phyloP scores from a whole-genome alignment of 2,113 vertebrate genomes.

The Chrysochloris asiatica region DNA sequence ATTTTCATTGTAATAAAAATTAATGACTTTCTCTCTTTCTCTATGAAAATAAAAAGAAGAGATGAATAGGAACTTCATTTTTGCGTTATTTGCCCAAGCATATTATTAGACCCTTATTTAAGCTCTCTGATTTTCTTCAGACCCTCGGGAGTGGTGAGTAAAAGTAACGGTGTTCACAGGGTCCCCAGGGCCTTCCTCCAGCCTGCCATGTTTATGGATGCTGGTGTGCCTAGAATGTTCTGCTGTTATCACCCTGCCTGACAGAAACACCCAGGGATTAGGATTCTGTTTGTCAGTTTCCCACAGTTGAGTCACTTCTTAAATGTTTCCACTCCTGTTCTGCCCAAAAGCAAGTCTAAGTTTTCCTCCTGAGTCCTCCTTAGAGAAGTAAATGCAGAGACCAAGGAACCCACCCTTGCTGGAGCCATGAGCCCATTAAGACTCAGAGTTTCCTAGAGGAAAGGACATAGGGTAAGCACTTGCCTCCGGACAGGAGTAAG shows the following conservation, averaged over 20 bases:
- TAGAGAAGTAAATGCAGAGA: not conserved
- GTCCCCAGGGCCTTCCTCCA: not conserved
- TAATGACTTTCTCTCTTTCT: not conserved
- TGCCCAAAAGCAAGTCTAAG: not conserved
- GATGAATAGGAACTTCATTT: not conserved
- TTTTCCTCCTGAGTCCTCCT: not conserved
- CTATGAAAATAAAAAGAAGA: slow-evolving; percentile 8
- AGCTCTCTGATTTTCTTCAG: not conserved
- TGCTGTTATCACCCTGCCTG: not conserved
- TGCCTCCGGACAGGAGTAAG: not conserved
- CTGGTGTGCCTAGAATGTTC: not conserved
- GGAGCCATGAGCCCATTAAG: not conserved
- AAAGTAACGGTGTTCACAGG: not conserved
- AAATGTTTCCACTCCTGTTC: not conserved
- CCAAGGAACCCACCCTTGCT: not conserved
- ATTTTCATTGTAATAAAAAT: slow-evolving; percentile 20
- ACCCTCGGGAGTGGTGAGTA: not conserved
- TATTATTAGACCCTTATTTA: not conserved
- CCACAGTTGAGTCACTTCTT: not conserved
- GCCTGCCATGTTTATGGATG: not conserved
- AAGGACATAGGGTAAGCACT: not conserved
- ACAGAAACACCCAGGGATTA: not conserved
- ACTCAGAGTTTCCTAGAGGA: not conserved
- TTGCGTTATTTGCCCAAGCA: not conserved
- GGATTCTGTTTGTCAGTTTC: not conserved